phyloP scores from a whole-genome alignment of 1,140 invertebrate species.

The Meloidogyne floridensis region DNA sequence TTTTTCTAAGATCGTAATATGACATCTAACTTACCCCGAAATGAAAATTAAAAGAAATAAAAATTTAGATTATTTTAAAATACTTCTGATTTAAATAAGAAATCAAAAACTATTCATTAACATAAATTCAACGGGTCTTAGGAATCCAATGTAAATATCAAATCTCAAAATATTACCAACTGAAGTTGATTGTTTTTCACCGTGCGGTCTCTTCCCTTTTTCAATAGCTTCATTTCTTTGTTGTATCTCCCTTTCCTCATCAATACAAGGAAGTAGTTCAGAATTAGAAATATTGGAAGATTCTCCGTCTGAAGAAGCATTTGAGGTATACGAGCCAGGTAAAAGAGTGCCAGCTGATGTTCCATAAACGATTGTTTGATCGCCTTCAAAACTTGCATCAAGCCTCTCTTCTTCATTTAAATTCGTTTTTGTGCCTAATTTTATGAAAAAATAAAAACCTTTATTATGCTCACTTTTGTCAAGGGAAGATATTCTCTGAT shows the following conservation, averaged over 20 bases:
- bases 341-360: slow-evolving; percentile 33
- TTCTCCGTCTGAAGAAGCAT: slow-evolving; percentile 27
- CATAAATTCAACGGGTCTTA: no score
- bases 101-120: no score
- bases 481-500: background rate
- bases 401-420: background rate
- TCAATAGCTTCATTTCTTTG: background rate
- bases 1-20: no score
- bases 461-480: background rate
- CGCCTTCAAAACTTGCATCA: background rate
- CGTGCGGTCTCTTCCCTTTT: background rate
- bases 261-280: slow-evolving; percentile 41
- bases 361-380: slow-evolving; percentile 25
- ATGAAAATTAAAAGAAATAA: no score
- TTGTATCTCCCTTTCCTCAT: slow-evolving; percentile 38
- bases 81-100: no score
- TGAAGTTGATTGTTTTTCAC: slow-evolving; percentile 39
- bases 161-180: background rate
- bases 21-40: no score
- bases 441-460: slow-evolving; percentile 12
- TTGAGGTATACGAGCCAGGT: background rate
- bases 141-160: no score
- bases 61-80: background rate
- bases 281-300: slow-evolving; percentile 31
- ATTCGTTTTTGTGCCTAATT: slow-evolving; percentile 2